Evolutionary conservation across 2,797 vertebrate species (phyloP).

Genomic region (Falco naumanni): DNA sequence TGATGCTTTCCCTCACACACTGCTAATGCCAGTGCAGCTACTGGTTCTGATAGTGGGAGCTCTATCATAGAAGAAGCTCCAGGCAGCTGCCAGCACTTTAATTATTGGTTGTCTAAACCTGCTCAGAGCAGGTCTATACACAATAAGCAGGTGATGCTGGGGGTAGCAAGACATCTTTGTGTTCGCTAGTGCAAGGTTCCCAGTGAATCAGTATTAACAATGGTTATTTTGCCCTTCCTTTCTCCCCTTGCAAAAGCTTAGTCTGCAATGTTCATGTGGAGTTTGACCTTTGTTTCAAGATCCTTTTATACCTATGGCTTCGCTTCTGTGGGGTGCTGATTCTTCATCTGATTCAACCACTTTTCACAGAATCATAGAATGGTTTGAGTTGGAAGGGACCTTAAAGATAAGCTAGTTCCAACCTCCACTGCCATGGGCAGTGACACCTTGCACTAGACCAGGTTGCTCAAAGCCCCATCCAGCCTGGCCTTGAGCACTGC

Average conservation of each 20-base stretch:
- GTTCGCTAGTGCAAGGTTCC: background rate
- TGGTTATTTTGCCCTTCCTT: background rate
- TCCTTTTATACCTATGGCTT: background rate
- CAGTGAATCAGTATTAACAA: background rate
- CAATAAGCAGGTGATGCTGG: background rate
- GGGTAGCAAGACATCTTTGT: background rate
- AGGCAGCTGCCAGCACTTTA: background rate
- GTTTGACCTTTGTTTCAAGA: background rate
- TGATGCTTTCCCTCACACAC: background rate
- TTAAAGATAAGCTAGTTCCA: background rate
- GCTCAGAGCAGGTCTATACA: constrained; percentile 9
- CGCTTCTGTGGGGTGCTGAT: background rate
- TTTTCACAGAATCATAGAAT: background rate
- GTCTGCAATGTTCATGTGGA: background rate
- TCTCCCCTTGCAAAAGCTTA: background rate
- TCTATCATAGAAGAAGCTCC: background rate
- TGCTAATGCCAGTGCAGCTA: background rate
- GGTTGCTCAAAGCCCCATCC: background rate
- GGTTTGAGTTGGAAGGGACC: background rate
- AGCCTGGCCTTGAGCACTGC: background rate
- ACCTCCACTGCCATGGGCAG: background rate
- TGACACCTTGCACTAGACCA: background rate
- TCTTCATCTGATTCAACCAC: background rate
- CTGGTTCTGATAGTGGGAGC: background rate
- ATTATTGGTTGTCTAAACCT: constrained; percentile 27